These are phyloP conservation scores for Ciconia maguari DNA, from an alignment of 2,113 vertebrate genomes.

Conservation along the genomic window DNA sequence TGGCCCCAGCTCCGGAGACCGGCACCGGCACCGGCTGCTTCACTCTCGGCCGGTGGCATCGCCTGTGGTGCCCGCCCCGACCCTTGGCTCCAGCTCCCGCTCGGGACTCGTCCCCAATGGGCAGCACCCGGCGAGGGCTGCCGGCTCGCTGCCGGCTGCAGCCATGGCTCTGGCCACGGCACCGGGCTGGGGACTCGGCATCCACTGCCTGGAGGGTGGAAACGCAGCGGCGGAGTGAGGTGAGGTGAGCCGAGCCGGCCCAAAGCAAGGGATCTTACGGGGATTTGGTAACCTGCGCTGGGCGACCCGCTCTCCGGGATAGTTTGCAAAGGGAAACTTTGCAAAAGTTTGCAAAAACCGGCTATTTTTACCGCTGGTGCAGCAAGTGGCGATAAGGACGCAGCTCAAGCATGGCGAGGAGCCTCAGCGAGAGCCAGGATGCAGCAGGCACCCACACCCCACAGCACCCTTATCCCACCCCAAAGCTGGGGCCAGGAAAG, in stretches of 20 bases:
- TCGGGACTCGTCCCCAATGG: rapidly evolving
- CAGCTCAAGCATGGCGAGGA: background rate
- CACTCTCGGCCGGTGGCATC: rapidly evolving
- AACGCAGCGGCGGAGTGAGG: background rate
- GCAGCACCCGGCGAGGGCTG: background rate
- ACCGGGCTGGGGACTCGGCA: rapidly evolving
- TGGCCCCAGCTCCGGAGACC: rapidly evolving
- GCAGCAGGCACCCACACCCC: background rate
- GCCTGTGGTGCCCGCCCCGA: rapidly evolving
- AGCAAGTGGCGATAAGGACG: rapidly evolving
- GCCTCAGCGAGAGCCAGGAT: background rate
- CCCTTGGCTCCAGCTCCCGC: background rate
- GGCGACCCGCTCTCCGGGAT: background rate
- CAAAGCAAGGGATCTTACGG: rapidly evolving
- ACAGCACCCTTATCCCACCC: background rate
- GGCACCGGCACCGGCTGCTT: background rate
- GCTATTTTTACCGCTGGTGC: background rate
- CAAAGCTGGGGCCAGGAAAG: background rate
- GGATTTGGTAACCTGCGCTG: background rate
- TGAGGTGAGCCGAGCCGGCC: background rate
- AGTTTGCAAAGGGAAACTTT: background rate
- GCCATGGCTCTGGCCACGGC: background rate
- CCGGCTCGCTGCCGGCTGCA: background rate
- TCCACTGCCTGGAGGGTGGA: background rate
- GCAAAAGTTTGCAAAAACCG: too few species aligned